Percentiles rank a stretch among this genome's conserved stretches.
These are phyloP conservation scores for Nothura maculosa DNA, from an alignment of 2,797 vertebrate genomes.

Conservation along the genomic window DNA sequence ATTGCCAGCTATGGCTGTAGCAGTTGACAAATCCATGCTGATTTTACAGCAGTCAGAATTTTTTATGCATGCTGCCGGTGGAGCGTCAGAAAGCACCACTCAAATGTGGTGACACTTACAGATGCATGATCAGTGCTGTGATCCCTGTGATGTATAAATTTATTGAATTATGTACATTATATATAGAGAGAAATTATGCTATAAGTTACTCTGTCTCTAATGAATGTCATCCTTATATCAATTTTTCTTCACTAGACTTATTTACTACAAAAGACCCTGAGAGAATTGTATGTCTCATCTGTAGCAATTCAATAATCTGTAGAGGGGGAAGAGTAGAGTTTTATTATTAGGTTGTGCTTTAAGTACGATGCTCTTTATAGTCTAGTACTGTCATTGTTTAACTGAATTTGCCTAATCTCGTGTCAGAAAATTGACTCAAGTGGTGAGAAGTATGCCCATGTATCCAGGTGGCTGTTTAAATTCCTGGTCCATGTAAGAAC, in stretches of 20 bases:
- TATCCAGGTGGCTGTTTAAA: not conserved
- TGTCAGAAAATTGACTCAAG: not conserved
- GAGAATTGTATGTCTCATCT: not conserved
- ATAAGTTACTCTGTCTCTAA: not conserved
- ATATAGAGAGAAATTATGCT: too few species aligned
- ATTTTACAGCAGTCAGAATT: not conserved
- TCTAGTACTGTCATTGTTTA: fast-evolving
- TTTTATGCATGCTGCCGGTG: not conserved
- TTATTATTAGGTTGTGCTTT: not conserved
- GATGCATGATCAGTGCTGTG: not conserved
- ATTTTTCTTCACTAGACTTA: not conserved
- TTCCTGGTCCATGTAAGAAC: not conserved
- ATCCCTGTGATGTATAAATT: not conserved
- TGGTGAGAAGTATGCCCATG: fast-evolving
- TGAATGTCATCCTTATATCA: not conserved
- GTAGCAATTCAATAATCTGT: not conserved
- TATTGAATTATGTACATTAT: not conserved
- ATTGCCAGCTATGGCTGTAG: not conserved
- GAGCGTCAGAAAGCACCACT: not conserved
- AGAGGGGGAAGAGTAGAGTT: not conserved
- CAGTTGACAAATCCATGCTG: not conserved
- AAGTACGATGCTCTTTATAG: not conserved
- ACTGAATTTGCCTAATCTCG: not conserved
- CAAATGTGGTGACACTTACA: not conserved
- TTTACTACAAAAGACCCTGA: not conserved